Base-by-base conservation (phyloP, 1,140 invertebrate genomes). In the Drosophila serrata region DNA sequence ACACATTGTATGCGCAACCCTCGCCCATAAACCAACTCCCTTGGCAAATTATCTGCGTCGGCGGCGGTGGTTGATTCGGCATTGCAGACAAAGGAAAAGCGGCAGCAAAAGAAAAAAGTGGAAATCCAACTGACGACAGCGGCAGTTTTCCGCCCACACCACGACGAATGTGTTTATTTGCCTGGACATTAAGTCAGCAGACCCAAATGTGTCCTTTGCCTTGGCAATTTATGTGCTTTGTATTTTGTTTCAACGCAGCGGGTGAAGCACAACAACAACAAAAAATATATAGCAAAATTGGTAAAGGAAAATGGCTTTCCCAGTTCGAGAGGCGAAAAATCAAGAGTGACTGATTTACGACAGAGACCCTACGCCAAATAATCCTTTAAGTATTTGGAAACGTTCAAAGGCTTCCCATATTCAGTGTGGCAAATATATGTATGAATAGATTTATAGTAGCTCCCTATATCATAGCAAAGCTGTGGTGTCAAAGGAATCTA, bases 31-130 rank as follows among this genome's bases (percentile, higher is more conserved):
- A 57, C 37, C 51, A 69, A 68, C 85, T 68, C 77, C 61, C 85
- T 90, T 72, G 65, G 85, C 81, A 81, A 90, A 88, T 85, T 90
- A 88, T 90, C 81, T 90, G 85, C 85, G 82, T 73, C 68, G 63
- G 57, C 68, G 63, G 58, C 56, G 82, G 82, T 87, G 82, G 82
- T 87, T 87, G 82, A 87, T 87, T 87, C 82, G 80, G 76, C 76
- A 80, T 55, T 69, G 62, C 72, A 59, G 75, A 77, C 82, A 88
- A 80, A 80, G 76, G 56, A 70, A 70, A 68, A 45, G 17, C 56
- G 57, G 22, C 29, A 17, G 27, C 55, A 15, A 42, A 85, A 79
- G 75, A 15, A 42, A 85, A 79, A 78, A 75, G 60, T 85, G 73
- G 75, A 86, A 86, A 81, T 60, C 76, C 80, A 84, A 82, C 82